Evolutionary conservation across 2,113 vertebrate genomes (phyloP).

Genomic region (Trematomus loennbergii): DNA sequence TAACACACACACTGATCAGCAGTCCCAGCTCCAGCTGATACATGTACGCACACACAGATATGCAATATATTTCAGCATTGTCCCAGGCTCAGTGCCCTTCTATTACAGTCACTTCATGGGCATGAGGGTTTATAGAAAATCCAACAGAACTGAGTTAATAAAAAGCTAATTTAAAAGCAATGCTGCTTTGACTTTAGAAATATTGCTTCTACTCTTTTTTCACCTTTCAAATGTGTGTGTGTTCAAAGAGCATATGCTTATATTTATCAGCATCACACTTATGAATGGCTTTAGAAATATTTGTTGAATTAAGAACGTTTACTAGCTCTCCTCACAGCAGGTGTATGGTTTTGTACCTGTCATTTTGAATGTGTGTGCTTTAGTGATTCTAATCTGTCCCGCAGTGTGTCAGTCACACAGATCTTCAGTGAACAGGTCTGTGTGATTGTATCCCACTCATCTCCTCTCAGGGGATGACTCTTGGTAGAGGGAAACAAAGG

Average conservation of each 20-base stretch:
- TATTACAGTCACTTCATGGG: neutral
- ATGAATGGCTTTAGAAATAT: neutral
- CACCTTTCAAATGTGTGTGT: neutral
- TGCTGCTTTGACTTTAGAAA: neutral
- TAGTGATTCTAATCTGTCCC: conserved; percentile 20
- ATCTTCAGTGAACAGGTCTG: conserved; percentile 31
- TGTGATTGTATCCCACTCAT: conserved; percentile 31
- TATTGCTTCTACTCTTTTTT: neutral
- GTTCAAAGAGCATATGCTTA: neutral
- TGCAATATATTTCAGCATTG: neutral
- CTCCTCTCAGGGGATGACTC: conserved; percentile 54
- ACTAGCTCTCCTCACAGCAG: neutral
- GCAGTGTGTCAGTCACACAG: conserved; percentile 6
- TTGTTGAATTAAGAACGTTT: neutral
- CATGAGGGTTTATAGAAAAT: neutral
- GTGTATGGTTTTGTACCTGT: conserved; percentile 11
- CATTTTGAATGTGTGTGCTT: conserved; percentile 20
- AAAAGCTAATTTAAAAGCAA: neutral
- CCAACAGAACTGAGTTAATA: neutral
- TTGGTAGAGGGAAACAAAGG: conserved; percentile 70
- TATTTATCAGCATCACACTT: neutral
- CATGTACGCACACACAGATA: conserved; percentile 8
- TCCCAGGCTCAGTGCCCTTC: conserved; percentile 14
- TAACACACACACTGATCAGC: conserved; percentile 34
- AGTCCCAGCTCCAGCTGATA: conserved; percentile 10